Conservation (phyloP, 2,888 invertebrate species). For the Hoplodrina blanda region DNA sequence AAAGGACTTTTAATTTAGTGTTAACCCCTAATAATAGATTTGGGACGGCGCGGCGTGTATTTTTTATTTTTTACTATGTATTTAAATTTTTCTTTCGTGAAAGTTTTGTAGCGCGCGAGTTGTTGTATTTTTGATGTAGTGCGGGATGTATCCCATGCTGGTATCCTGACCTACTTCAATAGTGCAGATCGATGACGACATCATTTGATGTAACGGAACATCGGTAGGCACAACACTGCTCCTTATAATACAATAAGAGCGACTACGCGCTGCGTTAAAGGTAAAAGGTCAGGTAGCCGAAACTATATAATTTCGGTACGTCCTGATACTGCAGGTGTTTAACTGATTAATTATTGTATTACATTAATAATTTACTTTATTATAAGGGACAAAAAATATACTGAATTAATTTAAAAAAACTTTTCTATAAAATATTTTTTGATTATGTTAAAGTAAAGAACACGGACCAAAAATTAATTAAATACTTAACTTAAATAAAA, state of each 20-base stretch:
- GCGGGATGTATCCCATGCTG: constrained; percentile 50
- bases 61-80: constrained; percentile 26
- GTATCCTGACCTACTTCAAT: constrained; percentile 71
- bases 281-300: constrained; percentile 65
- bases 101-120: constrained; percentile 57
- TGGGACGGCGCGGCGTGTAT: constrained; percentile 52
- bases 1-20: constrained; percentile 71
- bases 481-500: not conserved
- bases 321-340: constrained; percentile 46
- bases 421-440: too few species aligned
- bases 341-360: not conserved
- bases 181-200: constrained; percentile 65
- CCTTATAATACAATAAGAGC: constrained; percentile 55
- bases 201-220: constrained; percentile 47
- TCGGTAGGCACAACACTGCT: constrained; percentile 46
- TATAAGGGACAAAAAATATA: not conserved
- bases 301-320: constrained; percentile 52
- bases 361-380: not conserved
- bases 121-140: constrained; percentile 37
- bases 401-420: not conserved
- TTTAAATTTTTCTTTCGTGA: constrained; percentile 26
- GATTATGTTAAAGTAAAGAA: not conserved
- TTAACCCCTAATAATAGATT: constrained; percentile 71
- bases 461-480: not conserved
- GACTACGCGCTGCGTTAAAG: constrained; percentile 54